These are phyloP conservation scores for Gymnarchus niloticus DNA, from an alignment of 2,113 vertebrate species.

Conservation along the genomic window DNA sequence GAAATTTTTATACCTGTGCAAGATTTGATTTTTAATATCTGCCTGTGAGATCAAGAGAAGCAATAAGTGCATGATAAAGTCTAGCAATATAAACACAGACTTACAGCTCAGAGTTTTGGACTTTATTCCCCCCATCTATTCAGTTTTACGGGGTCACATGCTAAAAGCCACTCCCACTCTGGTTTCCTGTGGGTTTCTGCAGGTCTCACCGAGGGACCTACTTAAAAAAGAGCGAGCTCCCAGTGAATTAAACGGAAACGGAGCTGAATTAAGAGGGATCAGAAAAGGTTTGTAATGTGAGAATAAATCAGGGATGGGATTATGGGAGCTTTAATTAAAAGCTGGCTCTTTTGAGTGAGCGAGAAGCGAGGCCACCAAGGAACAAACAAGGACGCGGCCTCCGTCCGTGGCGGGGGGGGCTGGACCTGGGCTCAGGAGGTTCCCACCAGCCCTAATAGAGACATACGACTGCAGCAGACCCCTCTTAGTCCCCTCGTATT, in stretches of 20 bases:
- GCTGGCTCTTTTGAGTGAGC: not conserved
- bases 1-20: not conserved
- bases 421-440: not conserved
- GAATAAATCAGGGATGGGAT: conserved; percentile 7
- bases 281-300: conserved; percentile 15
- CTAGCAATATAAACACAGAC: not conserved
- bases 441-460: conserved; percentile 33
- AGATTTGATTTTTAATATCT: not conserved
- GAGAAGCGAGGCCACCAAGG: too few species aligned
- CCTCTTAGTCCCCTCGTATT: conserved; percentile 32
- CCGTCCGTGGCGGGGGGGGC: not conserved
- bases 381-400: not conserved
- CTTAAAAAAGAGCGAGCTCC: not conserved
- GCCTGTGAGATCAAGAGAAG: not conserved
- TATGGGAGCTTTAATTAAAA: conserved; percentile 14
- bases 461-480: conserved; percentile 32
- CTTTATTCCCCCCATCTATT: not conserved
- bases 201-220: not conserved
- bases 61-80: not conserved
- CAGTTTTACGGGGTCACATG: not conserved
- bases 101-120: not conserved
- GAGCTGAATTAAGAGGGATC: not conserved
- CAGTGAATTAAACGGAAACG: not conserved
- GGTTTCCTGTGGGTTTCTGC: not conserved
- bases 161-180: not conserved